Percentiles rank a stretch among this genome's conserved stretches.
These are phyloP conservation scores for Porphyrio hochstetteri DNA, from an alignment of 2,113 vertebrate genomes.

Conservation along the genomic window DNA sequence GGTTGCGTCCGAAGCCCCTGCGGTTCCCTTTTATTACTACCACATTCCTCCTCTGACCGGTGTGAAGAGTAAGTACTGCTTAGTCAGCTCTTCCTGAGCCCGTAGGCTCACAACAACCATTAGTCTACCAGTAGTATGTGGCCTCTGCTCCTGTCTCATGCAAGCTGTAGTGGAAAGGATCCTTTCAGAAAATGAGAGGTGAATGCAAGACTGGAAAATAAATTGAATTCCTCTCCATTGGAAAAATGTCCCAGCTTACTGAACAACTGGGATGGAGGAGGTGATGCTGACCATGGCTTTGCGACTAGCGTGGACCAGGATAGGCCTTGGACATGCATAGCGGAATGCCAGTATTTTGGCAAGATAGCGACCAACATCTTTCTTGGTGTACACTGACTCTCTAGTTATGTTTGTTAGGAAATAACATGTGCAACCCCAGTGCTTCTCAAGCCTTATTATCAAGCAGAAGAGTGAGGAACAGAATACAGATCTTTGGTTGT, in stretches of 20 bases:
- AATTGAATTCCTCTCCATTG: not conserved
- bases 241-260: not conserved
- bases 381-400: not conserved
- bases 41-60: slow-evolving; percentile 88
- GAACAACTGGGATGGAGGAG: not conserved
- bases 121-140: not conserved
- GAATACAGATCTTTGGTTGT: not conserved
- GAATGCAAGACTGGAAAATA: not conserved
- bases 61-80: slow-evolving; percentile 82
- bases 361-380: not conserved
- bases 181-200: not conserved
- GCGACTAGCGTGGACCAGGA: not conserved
- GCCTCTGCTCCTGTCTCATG: not conserved
- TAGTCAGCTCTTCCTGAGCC: not conserved
- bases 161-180: not conserved
- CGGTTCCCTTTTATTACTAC: slow-evolving; percentile 92
- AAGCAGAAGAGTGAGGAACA: not conserved
- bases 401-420: not conserved
- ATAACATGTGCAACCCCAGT: not conserved
- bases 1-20: slow-evolving; percentile 82
- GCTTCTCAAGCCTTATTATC: not conserved
- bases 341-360: not conserved
- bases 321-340: not conserved
- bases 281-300: not conserved
- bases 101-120: not conserved